Base-by-base conservation (phyloP, 1,140 invertebrate species). In the Pogonomyrmex barbatus region DNA sequence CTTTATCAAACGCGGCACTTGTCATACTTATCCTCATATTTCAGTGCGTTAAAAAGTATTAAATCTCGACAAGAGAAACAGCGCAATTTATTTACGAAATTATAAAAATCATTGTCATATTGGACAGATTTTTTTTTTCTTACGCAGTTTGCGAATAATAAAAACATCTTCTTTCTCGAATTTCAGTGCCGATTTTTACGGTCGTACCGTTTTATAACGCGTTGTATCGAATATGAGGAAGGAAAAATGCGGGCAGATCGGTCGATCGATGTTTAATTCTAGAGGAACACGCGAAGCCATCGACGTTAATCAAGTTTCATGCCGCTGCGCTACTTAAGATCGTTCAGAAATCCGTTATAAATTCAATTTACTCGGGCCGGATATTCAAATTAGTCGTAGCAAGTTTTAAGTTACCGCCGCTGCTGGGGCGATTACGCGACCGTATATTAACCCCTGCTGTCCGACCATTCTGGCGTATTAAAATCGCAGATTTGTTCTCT, bases 311-410 rank as follows among this genome's bases (percentile, higher is more conserved):
- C 79, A 83, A 83, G 79, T 83, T 83, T 83, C 79, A 83, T 83
- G 79, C 79, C 79, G 68, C 68, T 54, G 68, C 42, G 67, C 79
- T 83, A 83, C 79, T 83, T 83, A 83, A 83, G 79, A 83, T 75
- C 79, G 79, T 83, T 83, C 79, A 83, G 79, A 83, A 83, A 83
- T 83, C 79, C 79, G 79, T 83, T 83, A 83, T 83, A 83, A 83
- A 83, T 83, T 83, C 79, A 83, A 83, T 83, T 83, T 83, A 75
- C 79, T 33, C 79, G 42, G 54, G 68, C 79, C 79, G 79, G 79
- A 83, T 83, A 83, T 83, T 83, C 79, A 83, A 83, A 83, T 83
- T 83, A 83, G 79, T 83, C 79, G 79, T 75, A 83, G 79, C 79
- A 83, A 83, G 68, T 83, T 83, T 83, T 83, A 83, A 83, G 68